These are phyloP conservation scores for Ondatra zibethicus DNA, from an alignment of 2,113 vertebrate genomes.

Conservation along the genomic window DNA sequence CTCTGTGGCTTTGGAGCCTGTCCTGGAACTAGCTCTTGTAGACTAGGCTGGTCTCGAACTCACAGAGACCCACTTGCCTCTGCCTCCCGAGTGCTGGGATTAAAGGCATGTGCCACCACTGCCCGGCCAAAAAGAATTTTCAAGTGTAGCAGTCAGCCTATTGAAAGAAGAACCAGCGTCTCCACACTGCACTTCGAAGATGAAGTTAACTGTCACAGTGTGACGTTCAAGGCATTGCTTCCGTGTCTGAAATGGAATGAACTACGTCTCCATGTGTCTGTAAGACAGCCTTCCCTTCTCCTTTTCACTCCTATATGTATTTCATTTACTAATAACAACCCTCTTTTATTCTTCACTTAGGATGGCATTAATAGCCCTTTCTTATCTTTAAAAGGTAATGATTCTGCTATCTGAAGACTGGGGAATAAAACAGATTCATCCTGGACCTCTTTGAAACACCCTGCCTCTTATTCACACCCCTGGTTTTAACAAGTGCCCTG, in stretches of 20 bases:
- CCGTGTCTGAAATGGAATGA: constrained; percentile 46
- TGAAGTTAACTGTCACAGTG: not conserved
- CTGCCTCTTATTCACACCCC: not conserved
- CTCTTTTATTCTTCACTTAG: not conserved
- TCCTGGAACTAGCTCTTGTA: too few relatives aligned
- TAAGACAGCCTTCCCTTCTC: not conserved
- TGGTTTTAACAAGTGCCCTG: not conserved
- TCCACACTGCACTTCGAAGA: constrained; percentile 12
- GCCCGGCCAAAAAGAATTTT: constrained; percentile 39
- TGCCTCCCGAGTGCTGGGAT: too few relatives aligned
- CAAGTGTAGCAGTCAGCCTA: not conserved
- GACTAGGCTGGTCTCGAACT: too few relatives aligned
- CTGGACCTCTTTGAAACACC: not conserved
- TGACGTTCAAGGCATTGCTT: constrained; percentile 8
- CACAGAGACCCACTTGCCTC: too few relatives aligned
- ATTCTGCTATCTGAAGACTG: not conserved
- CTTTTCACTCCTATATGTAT: not conserved
- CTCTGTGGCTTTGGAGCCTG: too few relatives aligned
- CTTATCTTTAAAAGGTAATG: not conserved
- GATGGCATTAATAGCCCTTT: not conserved
- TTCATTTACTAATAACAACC: constrained; percentile 5
- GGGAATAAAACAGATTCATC: not conserved
- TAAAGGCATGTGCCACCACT: too few relatives aligned
- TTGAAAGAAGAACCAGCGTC: not conserved
- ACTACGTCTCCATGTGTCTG: not conserved